Evolutionary conservation across 1,140 invertebrate species (phyloP), one percentile per base, ranked within the genome.

Genomic region (Heliconius hewitsoni): DNA sequence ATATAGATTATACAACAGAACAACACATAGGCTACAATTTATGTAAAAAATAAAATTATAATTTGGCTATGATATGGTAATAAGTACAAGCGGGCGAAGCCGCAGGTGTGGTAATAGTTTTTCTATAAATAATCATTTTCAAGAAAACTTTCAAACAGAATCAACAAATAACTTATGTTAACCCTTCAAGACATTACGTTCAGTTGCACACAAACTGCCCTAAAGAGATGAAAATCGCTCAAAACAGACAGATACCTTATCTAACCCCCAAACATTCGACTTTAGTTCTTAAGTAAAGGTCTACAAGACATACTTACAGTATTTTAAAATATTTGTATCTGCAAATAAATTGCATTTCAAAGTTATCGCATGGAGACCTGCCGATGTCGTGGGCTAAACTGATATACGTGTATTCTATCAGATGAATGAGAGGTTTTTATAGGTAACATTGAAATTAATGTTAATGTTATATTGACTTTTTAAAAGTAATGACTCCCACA

Each of bases 261-360:
- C 55, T 57, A 2, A 57, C n/a, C 55, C 5, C 52, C 8, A 57
- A 23, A 57, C n/a, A 23, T 57, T 23, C 55, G n/a, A 57, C 55
- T 57, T 23, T 57, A 57, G 55, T 57, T 57, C 55, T 57, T 57
- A 57, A 57, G 9, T 11, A 23, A 57, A 57, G 8, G 8, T 23
- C 3, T 57, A 57, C 55, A 57, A 57, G 55, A 57, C 55, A 57
- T 57, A 57, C 19, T 23, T 57, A 57, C 19, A 57, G 55, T 23
- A 9, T 57, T 57, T 57, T 23, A 57, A 57, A 23, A 57, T 23
- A 23, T 23, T 57, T 57, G 55, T 57, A 57, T 57, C 55, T 57
- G n/a, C 19, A 57, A 57, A 57, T 57, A 57, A 57, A 57, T 57
- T 57, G 55, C 55, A 57, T 57, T 57, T 57, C 55, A 23, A 57